These are phyloP conservation scores for Ochotona princeps DNA, from an alignment of 2,113 vertebrate species.

Conservation along the genomic window DNA sequence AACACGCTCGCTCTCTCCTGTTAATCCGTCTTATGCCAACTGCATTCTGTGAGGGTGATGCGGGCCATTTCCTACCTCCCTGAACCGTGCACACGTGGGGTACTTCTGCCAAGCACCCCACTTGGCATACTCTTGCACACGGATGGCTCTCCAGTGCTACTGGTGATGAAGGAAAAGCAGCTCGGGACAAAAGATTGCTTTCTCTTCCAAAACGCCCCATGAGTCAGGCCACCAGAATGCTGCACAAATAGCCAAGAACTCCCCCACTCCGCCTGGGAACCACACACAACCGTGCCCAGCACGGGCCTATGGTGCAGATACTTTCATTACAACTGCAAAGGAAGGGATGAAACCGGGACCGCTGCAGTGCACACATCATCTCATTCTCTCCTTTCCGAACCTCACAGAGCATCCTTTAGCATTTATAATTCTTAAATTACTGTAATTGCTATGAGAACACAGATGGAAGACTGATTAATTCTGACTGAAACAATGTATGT, in stretches of 20 bases:
- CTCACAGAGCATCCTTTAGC: conserved; percentile 64
- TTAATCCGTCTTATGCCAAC: not conserved
- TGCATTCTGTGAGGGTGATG: not conserved
- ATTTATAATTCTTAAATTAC: conserved; percentile 75
- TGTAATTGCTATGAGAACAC: conserved; percentile 70
- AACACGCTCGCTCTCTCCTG: not conserved
- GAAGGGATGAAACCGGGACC: not conserved
- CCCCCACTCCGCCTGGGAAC: not conserved
- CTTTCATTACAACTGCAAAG: not conserved
- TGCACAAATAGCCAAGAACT: not conserved
- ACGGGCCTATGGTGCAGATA: not conserved
- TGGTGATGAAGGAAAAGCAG: not conserved
- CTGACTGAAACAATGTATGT: conserved; percentile 67
- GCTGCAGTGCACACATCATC: not conserved
- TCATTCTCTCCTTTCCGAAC: conserved; percentile 40
- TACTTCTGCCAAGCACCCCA: not conserved
- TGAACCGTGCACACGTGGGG: not conserved
- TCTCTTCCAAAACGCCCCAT: not conserved
- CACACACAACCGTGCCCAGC: not conserved
- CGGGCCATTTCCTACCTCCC: not conserved
- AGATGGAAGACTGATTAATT: conserved; percentile 75
- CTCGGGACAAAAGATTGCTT: conserved; percentile 1
- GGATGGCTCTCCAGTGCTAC: not conserved
- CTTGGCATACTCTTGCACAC: not conserved
- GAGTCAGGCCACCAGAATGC: not conserved